Base-by-base conservation (phyloP, 2,797 vertebrate genomes). In the Lophius americanus region DNA sequence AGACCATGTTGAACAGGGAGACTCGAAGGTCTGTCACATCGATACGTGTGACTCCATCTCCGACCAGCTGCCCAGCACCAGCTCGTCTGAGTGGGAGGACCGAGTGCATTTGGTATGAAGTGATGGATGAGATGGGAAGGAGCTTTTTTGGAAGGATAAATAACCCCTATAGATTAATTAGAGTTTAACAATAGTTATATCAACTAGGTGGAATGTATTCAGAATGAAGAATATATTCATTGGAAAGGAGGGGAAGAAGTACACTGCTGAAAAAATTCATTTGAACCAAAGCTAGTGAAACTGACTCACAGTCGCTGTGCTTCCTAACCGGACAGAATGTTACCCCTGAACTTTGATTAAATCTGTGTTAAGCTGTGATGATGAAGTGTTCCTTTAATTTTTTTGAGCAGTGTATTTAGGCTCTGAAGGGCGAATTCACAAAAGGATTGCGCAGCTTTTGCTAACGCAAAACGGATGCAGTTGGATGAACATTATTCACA, bases 81-180 rank as follows among this genome's bases (percentile, higher is more conserved):
- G 94, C 89, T 95, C 95, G 70, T 94, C 93, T 60, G 96, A 98
- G 83, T 98, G 97, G 97, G 95, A 95, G 84, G 97, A 97, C 69
- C 96, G 95, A 76, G 93, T 96, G 75, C 97, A 98, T 91, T 91
- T 97, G 88, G 96, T 98, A 59, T 99, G 94, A 98, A 84, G 49
- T 42, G 58, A 56, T 32, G 37, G 65, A n/a, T 65, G 50, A 70
- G 51, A 68, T 8, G 32, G 32, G 32, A 42, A 44, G 23, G 37
- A 62, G 62, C 32, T 59, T 63, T 64, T 63, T 55, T 4, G 5
- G 57, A 61, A 44, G 75, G 64, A 75, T 70, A 7, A 37, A 48
- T 14, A 48, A 55, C 5, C 36, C 71, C 76, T 79, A 44, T 39
- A 77, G 77, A 78, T 58, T 14, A n/a, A 64, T 38, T 52, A 48